Conservation (phyloP, 2,888 invertebrate species). For the Coronaproctus castanopsis region DNA sequence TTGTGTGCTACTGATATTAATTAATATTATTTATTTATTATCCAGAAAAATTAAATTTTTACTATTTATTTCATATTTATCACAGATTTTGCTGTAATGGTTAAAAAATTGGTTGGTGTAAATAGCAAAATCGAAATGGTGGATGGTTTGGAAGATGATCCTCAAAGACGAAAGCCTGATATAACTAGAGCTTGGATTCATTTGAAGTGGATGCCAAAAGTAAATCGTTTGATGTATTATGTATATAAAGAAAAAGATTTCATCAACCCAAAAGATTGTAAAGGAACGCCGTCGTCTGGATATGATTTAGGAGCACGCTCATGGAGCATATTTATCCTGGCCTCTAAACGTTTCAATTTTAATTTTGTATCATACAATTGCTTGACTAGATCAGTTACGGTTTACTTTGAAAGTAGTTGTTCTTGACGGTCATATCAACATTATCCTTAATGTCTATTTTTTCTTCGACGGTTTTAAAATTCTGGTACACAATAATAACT, state of each 20-base stretch:
- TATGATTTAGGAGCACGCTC: conserved; percentile 49
- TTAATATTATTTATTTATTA: conserved; percentile 2
- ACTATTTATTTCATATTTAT: no score
- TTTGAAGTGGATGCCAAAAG: conserved; percentile 82
- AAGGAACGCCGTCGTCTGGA: no score
- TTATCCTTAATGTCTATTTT: neutral
- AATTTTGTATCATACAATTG: conserved; percentile 27
- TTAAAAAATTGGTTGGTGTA: conserved; percentile 66
- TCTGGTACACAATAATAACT: neutral
- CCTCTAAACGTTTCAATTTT: conserved; percentile 45
- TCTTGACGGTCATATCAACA: neutral
- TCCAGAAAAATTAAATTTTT: no score
- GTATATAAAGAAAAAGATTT: neutral
- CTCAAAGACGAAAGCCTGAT: conserved; percentile 80
- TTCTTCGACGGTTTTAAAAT: neutral
- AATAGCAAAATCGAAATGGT: conserved; percentile 62
- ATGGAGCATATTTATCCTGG: conserved; percentile 49
- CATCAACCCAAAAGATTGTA: neutral
- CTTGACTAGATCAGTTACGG: neutral
- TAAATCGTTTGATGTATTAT: conserved; percentile 25
- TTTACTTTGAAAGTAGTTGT: neutral
- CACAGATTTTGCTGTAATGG: conserved; percentile 67
- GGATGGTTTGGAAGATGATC: conserved; percentile 86
- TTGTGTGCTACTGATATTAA: neutral
- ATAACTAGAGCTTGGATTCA: conserved; percentile 68